Conservation (phyloP, 1,140 invertebrate species). For the Zaprionus taronus region DNA sequence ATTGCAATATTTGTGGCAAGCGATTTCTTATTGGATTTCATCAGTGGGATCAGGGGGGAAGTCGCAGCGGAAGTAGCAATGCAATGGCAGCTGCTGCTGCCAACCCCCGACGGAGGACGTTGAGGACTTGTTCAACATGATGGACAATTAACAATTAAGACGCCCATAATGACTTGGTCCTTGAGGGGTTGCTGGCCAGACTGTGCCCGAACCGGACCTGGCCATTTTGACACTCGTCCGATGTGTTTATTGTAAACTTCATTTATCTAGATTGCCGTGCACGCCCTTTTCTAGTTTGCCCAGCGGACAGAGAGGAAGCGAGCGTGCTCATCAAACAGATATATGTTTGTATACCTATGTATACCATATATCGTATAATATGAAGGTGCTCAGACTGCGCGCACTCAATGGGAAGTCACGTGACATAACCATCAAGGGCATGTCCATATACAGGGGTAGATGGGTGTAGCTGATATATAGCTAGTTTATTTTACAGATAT, state of each 20-base stretch:
- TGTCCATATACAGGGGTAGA: not conserved
- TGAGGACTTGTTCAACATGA: conserved; percentile 63
- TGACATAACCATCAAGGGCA: not conserved
- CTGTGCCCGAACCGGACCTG: conserved; percentile 16
- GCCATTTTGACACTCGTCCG: conserved; percentile 68
- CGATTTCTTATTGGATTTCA: conserved; percentile 16
- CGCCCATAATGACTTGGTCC: conserved; percentile 6
- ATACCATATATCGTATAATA: not conserved
- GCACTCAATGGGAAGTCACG: conserved; percentile 1
- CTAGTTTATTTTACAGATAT: not conserved
- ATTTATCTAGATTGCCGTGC: conserved; percentile 53
- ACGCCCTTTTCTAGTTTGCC: conserved; percentile 49
- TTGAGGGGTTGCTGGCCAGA: not conserved
- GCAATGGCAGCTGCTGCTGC: conserved; percentile 57
- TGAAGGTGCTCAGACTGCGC: not conserved
- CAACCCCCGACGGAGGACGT: conserved; percentile 25
- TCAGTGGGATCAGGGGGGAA: conserved; percentile 1
- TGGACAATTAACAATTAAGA: conserved; percentile 68
- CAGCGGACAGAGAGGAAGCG: conserved; percentile 33
- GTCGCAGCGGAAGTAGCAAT: conserved; percentile 52
- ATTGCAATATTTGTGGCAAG: conserved; percentile 43
- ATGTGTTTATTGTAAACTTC: conserved; percentile 65
- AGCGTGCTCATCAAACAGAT: conserved; percentile 22
- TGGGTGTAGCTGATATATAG: not conserved
- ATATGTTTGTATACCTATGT: not conserved